Base-by-base conservation (phyloP, 2,888 invertebrate genomes). In the Corbicula japonica region DNA sequence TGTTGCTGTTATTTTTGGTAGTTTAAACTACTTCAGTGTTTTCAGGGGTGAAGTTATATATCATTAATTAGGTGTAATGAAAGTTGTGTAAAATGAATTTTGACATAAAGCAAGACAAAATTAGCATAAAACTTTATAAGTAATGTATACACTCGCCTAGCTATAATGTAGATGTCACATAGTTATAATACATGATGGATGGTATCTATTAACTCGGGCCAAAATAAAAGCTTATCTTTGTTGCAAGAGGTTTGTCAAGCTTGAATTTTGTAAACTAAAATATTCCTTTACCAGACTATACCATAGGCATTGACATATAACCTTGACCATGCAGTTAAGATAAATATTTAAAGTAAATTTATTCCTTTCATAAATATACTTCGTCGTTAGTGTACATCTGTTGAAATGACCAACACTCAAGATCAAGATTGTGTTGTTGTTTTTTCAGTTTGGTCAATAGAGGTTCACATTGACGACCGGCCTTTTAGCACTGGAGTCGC, bases 91-190 rank as follows among this genome's bases (percentile, higher is more conserved):
- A 56, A 56, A 68, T 38, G 44, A 44, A 1, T n/a, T 35, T n/a
- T 68, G 68, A 68, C 68, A 68, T 15, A 28, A 21, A 56, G 21
- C 28, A 32, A 68, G 68, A 44, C 34, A 41, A 68, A 68, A 68
- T 68, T 68, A 68, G 48, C 68, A 54, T 68, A 68, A 54, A 41
- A 56, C 23, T 56, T 54, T 68, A 65, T 52, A 65, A 52, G 52
- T 52, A 35, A 65, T 65, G 52, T 65, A 65, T 65, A 65, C 28
- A 52, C 35, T 48, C 65, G 52, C 35, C 50, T 52, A 52, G 52
- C 65, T 52, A 65, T 65, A 35, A 52, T 65, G 28, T 32, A 21
- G 35, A 35, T 52, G 65, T 65, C 65, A 65, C 26, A 52, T 32
- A 1, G 18, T 35, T 52, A 50, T 38, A 50, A 32, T 26, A 10